A percentile compares a stretch with the other conserved stretches of the same genome.
These are phyloP conservation scores for Planiliza haematocheilus DNA, from an alignment of 2,113 vertebrate species.

Conservation along the genomic window DNA sequence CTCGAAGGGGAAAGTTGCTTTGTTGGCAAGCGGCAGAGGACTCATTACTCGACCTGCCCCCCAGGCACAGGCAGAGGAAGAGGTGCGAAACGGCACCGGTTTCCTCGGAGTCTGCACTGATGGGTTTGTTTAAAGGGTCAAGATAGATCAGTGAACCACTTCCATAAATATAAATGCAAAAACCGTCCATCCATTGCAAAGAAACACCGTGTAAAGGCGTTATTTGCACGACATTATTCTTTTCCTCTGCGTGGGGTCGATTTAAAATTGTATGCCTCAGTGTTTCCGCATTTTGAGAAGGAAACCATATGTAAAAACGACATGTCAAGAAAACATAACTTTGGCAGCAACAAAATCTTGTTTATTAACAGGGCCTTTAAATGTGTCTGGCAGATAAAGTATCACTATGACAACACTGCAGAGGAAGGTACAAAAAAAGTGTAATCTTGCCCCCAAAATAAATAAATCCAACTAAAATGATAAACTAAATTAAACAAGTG, in stretches of 20 bases:
- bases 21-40: constrained; percentile 68
- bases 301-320: not conserved
- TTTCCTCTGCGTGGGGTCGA: not conserved
- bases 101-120: constrained; percentile 46
- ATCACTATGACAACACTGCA: not conserved
- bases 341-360: not conserved
- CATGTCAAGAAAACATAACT: not conserved
- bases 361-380: not conserved
- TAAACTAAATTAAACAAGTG: constrained; percentile 25
- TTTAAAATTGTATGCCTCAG: constrained; percentile 10
- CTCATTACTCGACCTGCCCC: constrained; percentile 70
- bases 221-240: constrained; percentile 9
- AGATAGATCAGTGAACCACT: constrained; percentile 54
- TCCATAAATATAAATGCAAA: constrained; percentile 55
- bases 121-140: constrained; percentile 75
- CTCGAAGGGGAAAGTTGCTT: constrained; percentile 75
- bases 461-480: constrained; percentile 7
- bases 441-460: not conserved
- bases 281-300: not conserved
- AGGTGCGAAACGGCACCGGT: constrained; percentile 53
- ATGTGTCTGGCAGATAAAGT: not conserved
- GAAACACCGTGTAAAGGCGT: constrained; percentile 30
- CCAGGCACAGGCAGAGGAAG: constrained; percentile 50
- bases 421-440: not conserved
- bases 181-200: constrained; percentile 29